Base-by-base conservation (phyloP, 2,888 invertebrate genomes). In the Ormia ochracea region DNA sequence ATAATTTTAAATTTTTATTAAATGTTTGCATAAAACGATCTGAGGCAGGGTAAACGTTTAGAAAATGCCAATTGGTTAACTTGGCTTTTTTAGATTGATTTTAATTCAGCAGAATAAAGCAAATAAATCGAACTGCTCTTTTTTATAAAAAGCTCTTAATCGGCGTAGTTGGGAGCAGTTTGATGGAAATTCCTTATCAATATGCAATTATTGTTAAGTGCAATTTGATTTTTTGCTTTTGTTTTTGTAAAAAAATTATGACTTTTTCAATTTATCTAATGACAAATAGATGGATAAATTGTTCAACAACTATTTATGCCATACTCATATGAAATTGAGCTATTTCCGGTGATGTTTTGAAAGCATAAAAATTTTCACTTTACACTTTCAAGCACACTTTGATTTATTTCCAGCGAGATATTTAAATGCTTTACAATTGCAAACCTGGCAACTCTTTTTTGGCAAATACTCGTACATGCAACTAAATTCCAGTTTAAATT, bases 31-130 rank as follows among this genome's bases (percentile, higher is more conserved):
- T 45, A n/a, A 21, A 38, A 9, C 5, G n/a, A 19, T 10, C 14
- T 36, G n/a, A 19, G 58, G n/a, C 23, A 23, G 52, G 17, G 23
- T 23, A 36, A 43, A 76, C 63, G 56, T 69, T 76, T 12, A 36
- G 28, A 36, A 63, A 61, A 69, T 63, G 12, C 48, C 38, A 76
- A 69, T 28, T 36, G 48, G 9, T 6, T 31, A 12, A 38, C 41
- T 48, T 52, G 28, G 23, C 41, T n/a, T 19, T 28, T 38, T 48
- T 33, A 17, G 28, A 31, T 43, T 43, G 26, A 61, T 28, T 61
- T 2, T 14, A 43, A 54, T 54, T 17, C 9, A 54, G 52, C 33
- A n/a, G 52, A 6, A 66, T 41, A 66, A 58, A 56, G 36, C 10
- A 28, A 70, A 50, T 33, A 10, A 58, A 45, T 23, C 43, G 28